Evolutionary conservation across 2,113 vertebrate species (phyloP), one percentile per base, ranked within the genome.

Genomic region (Phodopus roborovskii): DNA sequence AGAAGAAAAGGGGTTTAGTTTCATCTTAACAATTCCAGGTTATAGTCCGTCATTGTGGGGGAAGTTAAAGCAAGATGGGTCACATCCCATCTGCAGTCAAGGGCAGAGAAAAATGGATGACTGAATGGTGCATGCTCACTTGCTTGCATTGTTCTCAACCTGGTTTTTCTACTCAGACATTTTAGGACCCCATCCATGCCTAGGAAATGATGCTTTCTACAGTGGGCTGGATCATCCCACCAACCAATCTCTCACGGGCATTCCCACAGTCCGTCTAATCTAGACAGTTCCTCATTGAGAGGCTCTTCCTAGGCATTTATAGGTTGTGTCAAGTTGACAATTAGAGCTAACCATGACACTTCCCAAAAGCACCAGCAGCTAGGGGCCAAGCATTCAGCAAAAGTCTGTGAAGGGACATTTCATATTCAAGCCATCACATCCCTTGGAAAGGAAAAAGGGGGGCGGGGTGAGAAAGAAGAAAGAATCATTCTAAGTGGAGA

Each of bases 51-150:
- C 60, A 22, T 17, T 85, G 17, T 64, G 82, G 39, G 39, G 39
- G 39, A 85, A 64, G 60, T 85, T 20, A 33, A 85, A 26, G 82
- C 60, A 64, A 24, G 39, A 42, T n/a, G 19, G 0, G 62, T 66
- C 16, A 7, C 3, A 12, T 45, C 16, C 33, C 28, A 12, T 15
- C 28, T 17, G 3, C 39, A 1, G 9, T 68, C 17, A 66, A 33
- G 62, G 22, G 28, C 17, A 68, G 62, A 68, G 62, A 68, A 36
- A 20, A 45, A 22, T 20, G 42, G 58, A 17, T 24, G 17, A 10
- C 10, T 48, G 2, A 19, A 22, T 1, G 17, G 17, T 48, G 4
- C 30, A 50, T 1, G 5, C 42, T 33, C 3, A 0, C 17, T 33
- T 68, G 62, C 28, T 28, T 48, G 82, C 9, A 5, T 33, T 33